Evolutionary conservation across 2,797 vertebrate species (phyloP).

Genomic region (Sphenopsis melanotis): DNA sequence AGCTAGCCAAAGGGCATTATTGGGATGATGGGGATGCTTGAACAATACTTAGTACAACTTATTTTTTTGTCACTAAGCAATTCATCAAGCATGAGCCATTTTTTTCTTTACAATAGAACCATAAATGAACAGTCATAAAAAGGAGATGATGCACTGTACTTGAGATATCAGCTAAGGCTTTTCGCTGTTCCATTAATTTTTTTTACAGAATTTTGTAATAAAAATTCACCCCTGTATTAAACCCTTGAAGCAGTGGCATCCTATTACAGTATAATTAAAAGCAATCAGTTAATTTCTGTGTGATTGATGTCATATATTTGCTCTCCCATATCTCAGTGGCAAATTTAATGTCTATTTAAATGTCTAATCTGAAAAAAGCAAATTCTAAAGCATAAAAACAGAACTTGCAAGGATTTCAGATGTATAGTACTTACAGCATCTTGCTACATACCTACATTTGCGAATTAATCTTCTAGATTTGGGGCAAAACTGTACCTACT

Average conservation of each 20-base stretch:
- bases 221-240: conserved; percentile 52
- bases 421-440: rapidly evolving
- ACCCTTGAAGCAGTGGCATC: not conserved
- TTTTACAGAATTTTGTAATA: conserved; percentile 60
- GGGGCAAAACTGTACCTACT: not conserved
- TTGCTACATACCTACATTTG: not conserved
- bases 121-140: conserved; percentile 57
- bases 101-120: conserved; percentile 38
- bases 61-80: conserved; percentile 31
- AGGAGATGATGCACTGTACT: not conserved
- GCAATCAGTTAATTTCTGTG: conserved; percentile 24
- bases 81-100: conserved; percentile 55
- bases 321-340: conserved; percentile 1
- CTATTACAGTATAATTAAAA: conserved; percentile 44
- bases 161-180: conserved; percentile 32
- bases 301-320: conserved; percentile 40
- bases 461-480: not conserved
- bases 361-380: not conserved
- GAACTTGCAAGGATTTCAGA: not conserved
- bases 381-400: not conserved
- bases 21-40: not conserved
- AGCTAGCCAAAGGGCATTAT: conserved; percentile 27
- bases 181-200: conserved; percentile 47
- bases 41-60: conserved; percentile 15
- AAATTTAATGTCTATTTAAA: conserved; percentile 28